Conservation (phyloP, 2,113 vertebrate genomes). For the Canis aureus region DNA sequence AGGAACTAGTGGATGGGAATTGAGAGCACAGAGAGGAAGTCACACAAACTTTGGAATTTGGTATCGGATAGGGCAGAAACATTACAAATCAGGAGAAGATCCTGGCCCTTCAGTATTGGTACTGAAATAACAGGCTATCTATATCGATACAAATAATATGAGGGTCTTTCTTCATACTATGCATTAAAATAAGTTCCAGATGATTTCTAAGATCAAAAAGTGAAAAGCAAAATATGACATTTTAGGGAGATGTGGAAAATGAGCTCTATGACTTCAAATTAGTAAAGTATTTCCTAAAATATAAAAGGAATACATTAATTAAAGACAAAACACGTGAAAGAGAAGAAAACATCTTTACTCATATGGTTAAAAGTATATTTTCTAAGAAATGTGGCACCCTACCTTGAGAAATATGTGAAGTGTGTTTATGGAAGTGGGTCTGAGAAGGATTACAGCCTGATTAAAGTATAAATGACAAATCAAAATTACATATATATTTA, state of each 20-base stretch:
- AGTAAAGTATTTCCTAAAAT: background rate
- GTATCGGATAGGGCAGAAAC: background rate
- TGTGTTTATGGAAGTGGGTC: background rate
- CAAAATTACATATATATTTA: background rate
- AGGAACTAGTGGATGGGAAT: background rate
- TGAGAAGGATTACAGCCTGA: background rate
- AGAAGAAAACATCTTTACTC: background rate
- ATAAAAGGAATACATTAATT: background rate
- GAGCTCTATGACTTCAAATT: background rate
- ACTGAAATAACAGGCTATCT: background rate
- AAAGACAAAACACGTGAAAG: background rate
- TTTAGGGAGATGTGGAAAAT: background rate
- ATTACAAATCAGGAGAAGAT: background rate
- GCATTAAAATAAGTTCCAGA: background rate
- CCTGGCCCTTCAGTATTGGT: background rate
- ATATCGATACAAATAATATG: background rate
- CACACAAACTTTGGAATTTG: background rate
- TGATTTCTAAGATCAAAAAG: background rate
- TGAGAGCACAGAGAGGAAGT: background rate
- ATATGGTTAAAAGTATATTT: background rate
- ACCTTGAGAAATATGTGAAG: background rate
- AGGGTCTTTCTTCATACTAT: background rate
- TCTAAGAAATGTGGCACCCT: background rate
- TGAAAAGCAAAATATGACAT: background rate
- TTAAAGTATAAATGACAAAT: background rate